Evolutionary conservation across 2,113 vertebrate species (phyloP).

Genomic region (Synchiropus splendidus): DNA sequence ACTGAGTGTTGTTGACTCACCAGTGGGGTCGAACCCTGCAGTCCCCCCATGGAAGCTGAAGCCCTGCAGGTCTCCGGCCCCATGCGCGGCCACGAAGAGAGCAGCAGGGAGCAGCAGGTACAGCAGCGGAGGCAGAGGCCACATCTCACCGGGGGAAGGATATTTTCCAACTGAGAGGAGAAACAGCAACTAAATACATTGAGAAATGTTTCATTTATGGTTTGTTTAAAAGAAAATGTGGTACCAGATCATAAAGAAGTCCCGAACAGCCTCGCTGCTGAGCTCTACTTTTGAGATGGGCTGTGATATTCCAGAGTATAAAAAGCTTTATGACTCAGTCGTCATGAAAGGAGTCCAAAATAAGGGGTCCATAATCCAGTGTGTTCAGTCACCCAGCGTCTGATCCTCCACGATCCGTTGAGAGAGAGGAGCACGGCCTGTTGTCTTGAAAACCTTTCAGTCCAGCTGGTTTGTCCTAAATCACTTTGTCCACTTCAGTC

Average conservation of each 20-base stretch:
- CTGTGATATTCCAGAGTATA: too few species aligned
- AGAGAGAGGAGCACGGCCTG: neutral
- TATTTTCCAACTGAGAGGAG: neutral
- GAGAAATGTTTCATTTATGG: too few species aligned
- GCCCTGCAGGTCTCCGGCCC: slow-evolving; percentile 33
- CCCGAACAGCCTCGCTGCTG: too few species aligned
- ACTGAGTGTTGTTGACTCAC: slow-evolving; percentile 22
- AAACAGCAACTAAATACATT: too few species aligned
- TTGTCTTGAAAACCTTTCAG: neutral
- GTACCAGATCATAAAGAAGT: too few species aligned
- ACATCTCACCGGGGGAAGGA: slow-evolving; percentile 22
- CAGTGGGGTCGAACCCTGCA: slow-evolving; percentile 32
- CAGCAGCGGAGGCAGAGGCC: slow-evolving; percentile 19
- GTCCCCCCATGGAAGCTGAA: slow-evolving; percentile 20
- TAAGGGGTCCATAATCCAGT: too few species aligned
- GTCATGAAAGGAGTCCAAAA: too few species aligned
- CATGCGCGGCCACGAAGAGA: slow-evolving; percentile 31
- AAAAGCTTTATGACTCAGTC: too few species aligned
- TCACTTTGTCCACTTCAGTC: neutral
- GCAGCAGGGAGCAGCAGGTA: slow-evolving; percentile 33
- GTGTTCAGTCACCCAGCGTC: neutral
- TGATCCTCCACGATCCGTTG: neutral
- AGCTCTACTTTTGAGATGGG: too few species aligned
- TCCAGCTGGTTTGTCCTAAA: slow-evolving; percentile 1
- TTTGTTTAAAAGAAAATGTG: too few species aligned